phyloP scores from a whole-genome alignment of 2,113 vertebrate species.

The Crotalus horridus region DNA sequence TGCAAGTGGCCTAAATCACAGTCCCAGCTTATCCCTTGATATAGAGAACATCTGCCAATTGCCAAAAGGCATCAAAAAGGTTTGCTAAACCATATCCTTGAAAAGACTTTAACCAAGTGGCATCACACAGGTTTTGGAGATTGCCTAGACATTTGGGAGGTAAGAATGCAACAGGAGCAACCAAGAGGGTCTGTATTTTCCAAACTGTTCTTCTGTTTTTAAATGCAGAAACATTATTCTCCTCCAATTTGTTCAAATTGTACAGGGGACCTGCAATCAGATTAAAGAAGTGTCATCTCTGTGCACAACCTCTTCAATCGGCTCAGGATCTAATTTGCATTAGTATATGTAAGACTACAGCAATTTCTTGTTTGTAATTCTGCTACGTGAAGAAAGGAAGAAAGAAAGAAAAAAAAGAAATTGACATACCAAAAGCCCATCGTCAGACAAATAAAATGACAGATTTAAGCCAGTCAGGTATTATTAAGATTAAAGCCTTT shows the following conservation, averaged over 20 bases:
- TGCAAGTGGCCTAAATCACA: slow-evolving; percentile 82
- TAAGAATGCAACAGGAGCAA: not conserved
- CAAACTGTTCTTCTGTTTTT: not conserved
- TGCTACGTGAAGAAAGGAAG: not conserved
- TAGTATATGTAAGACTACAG: not conserved
- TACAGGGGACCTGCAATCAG: slow-evolving; percentile 25
- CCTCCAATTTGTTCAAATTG: slow-evolving; percentile 27
- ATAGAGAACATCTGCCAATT: slow-evolving; percentile 94
- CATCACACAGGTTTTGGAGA: slow-evolving; percentile 30
- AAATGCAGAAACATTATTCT: not conserved
- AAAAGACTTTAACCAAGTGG: slow-evolving; percentile 65
- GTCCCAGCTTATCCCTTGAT: slow-evolving; percentile 83
- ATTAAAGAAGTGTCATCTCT: slow-evolving; percentile 19
- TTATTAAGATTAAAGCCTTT: not conserved
- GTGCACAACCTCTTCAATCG: slow-evolving; percentile 17
- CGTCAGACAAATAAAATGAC: not conserved
- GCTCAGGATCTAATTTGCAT: not conserved
- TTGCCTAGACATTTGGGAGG: slow-evolving; percentile 56
- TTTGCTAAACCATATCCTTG: slow-evolving; percentile 75
- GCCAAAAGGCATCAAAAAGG: slow-evolving; percentile 84
- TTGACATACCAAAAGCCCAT: not conserved
- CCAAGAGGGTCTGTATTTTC: not conserved
- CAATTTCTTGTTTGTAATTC: not conserved
- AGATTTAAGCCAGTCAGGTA: not conserved
- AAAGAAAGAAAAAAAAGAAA: not conserved